Conservation (phyloP, 2,113 vertebrate genomes). For the Bungarus multicinctus region DNA sequence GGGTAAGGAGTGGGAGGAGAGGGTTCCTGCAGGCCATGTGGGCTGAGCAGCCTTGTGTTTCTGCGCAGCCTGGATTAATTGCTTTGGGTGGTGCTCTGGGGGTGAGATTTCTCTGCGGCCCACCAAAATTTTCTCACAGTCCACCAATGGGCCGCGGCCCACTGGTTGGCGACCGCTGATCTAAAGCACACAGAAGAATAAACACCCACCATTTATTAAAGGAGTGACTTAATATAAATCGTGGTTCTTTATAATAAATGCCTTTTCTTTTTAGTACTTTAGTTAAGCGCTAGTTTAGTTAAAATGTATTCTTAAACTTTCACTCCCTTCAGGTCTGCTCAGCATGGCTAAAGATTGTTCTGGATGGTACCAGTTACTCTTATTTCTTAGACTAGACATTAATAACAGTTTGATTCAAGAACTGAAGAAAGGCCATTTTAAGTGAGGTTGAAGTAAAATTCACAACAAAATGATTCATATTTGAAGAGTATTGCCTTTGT, state of each 20-base stretch:
- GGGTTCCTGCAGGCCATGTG: too few relatives aligned
- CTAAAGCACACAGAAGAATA: not conserved
- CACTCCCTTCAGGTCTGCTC: not conserved
- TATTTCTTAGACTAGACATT: not conserved
- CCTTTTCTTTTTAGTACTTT: not conserved
- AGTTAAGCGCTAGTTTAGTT: not conserved
- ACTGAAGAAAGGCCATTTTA: slow-evolving; percentile 42
- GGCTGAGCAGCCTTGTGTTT: too few relatives aligned
- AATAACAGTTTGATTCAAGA: slow-evolving; percentile 27
- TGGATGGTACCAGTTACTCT: not conserved
- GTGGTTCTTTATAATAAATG: not conserved
- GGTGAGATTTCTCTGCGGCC: too few relatives aligned
- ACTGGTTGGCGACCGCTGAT: too few relatives aligned
- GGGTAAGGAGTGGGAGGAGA: too few relatives aligned
- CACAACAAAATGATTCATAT: slow-evolving; percentile 31
- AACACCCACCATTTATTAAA: slow-evolving; percentile 7
- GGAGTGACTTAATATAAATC: not conserved
- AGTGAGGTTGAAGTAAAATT: slow-evolving; percentile 39
- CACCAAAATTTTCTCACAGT: too few relatives aligned
- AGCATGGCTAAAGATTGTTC: not conserved
- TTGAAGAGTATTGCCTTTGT: slow-evolving; percentile 15
- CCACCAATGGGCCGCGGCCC: too few relatives aligned
- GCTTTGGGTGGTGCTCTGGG: too few relatives aligned
- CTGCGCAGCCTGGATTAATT: too few relatives aligned
- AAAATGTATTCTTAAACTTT: slow-evolving; percentile 4